Evolutionary conservation across 2,888 invertebrate genomes (phyloP).

Genomic region (Lumbricus terrestris): DNA sequence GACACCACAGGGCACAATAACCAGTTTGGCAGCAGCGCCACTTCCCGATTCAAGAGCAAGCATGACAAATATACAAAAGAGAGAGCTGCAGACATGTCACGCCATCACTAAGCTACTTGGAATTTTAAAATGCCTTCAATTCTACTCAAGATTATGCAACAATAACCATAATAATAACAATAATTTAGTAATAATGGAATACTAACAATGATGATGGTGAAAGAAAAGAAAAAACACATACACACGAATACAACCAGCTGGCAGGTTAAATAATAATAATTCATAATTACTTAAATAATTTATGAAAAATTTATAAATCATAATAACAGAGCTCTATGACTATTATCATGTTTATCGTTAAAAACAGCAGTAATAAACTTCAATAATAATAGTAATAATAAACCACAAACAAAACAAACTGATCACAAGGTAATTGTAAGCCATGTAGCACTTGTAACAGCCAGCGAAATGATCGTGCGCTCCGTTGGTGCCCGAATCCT

Average conservation of each 20-base stretch:
- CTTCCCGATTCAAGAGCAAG: not conserved
- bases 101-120: not conserved
- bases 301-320: not conserved
- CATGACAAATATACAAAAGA: not conserved
- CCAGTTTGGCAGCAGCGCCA: no score
- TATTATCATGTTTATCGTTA: not conserved
- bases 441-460: not conserved
- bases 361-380: not conserved
- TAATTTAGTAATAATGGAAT: constrained; percentile 13
- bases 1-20: not conserved
- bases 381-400: not conserved
- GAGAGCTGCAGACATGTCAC: not conserved
- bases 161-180: constrained; percentile 16
- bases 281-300: not conserved
- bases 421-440: not conserved
- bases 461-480: not conserved
- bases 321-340: not conserved
- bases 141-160: constrained; percentile 12
- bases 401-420: not conserved
- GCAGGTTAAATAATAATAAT: not conserved
- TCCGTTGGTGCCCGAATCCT: not conserved
- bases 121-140: not conserved
- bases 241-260: not conserved
- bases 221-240: not conserved
- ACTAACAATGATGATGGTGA: constrained; percentile 4